A percentile compares a stretch with the other conserved stretches of the same genome.
phyloP scores from a whole-genome alignment of 1,140 invertebrate genomes.

The Leptonema lineaticorne region DNA sequence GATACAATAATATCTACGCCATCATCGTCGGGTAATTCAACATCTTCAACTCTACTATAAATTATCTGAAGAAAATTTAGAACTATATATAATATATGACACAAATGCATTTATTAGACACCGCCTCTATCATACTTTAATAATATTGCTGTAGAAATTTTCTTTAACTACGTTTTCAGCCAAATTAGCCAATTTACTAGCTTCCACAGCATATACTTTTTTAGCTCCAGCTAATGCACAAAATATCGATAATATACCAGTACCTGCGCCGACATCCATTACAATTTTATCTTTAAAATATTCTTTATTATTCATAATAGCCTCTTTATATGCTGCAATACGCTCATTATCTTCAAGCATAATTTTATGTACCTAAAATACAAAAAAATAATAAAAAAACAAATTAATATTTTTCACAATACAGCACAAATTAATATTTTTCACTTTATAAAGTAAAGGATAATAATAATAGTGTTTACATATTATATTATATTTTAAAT shows the following conservation, averaged over 20 bases:
- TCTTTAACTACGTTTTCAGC: slow-evolving; percentile 85
- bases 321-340: slow-evolving; percentile 79
- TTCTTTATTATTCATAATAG: slow-evolving; percentile 72
- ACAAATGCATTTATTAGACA: background rate
- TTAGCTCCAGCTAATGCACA: slow-evolving; percentile 91
- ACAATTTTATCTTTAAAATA: slow-evolving; percentile 75
- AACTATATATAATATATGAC: background rate
- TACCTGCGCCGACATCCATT: slow-evolving; percentile 96
- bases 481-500: too few relatives aligned
- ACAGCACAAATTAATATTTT: too few relatives aligned
- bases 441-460: too few relatives aligned
- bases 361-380: slow-evolving; percentile 68
- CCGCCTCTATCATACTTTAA: slow-evolving; percentile 61
- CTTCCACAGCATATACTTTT: slow-evolving; percentile 91
- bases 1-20: slow-evolving; percentile 97
- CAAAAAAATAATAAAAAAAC: too few relatives aligned
- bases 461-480: too few relatives aligned
- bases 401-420: too few relatives aligned
- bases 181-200: slow-evolving; percentile 84
- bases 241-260: slow-evolving; percentile 95
- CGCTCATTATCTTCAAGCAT: slow-evolving; percentile 80
- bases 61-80: slow-evolving; percentile 56
- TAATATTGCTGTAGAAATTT: slow-evolving; percentile 58
- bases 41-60: slow-evolving; percentile 72
- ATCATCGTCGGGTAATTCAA: slow-evolving; percentile 73